Percentiles rank a stretch among this genome's conserved stretches.
These are phyloP conservation scores for Alligator mississippiensis DNA, from an alignment of 2,113 vertebrate genomes.

Conservation along the genomic window DNA sequence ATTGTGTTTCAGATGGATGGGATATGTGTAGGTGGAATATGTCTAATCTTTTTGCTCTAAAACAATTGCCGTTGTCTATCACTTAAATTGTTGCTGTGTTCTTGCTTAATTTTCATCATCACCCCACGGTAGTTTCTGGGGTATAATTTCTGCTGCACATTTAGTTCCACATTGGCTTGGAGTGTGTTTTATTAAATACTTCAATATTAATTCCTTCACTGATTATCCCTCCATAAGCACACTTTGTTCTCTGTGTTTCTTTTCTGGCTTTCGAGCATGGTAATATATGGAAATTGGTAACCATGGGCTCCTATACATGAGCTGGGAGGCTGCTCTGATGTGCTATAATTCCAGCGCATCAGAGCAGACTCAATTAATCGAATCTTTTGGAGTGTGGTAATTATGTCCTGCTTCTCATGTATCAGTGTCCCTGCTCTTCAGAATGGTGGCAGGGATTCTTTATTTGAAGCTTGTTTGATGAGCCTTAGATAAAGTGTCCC, in stretches of 20 bases:
- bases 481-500: too few relatives aligned
- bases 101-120: background rate
- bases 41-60: slow-evolving; percentile 9
- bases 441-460: too few relatives aligned
- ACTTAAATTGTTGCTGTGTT: fast-evolving
- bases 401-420: too few relatives aligned
- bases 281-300: background rate
- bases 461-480: too few relatives aligned
- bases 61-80: background rate
- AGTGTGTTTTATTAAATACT: background rate
- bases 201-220: background rate
- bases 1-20: slow-evolving; percentile 32
- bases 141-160: background rate
- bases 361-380: too few relatives aligned
- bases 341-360: background rate
- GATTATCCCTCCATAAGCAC: background rate
- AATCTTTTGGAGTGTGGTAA: too few relatives aligned
- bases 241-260: background rate
- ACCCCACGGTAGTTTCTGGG: background rate
- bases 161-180: background rate
- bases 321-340: background rate
- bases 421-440: too few relatives aligned
- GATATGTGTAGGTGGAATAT: background rate
- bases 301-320: background rate
- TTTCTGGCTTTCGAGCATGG: background rate